These are phyloP conservation scores for Aphelinus certus DNA, from an alignment of 1,140 invertebrate genomes.

Conservation along the genomic window DNA sequence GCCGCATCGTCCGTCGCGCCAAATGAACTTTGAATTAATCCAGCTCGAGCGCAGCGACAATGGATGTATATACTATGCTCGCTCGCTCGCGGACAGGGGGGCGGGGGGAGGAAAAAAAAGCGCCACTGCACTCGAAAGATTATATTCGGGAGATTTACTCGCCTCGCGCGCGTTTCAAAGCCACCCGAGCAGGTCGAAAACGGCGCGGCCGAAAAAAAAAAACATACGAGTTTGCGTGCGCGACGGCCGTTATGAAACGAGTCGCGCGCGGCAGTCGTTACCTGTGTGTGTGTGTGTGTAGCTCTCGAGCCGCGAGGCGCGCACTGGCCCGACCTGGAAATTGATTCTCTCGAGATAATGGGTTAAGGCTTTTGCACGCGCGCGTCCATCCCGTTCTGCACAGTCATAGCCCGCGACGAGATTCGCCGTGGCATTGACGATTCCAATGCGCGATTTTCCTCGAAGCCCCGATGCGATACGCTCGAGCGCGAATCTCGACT, in stretches of 20 bases:
- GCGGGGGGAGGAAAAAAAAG: not conserved
- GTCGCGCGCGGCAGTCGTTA: not conserved
- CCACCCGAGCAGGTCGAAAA: too few relatives aligned
- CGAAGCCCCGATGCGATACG: not conserved
- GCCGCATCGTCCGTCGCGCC: too few relatives aligned
- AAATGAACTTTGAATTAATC: too few relatives aligned
- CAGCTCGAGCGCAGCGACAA: too few relatives aligned
- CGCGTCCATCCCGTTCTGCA: not conserved
- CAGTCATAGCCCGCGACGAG: not conserved
- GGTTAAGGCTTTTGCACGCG: conserved; percentile 11
- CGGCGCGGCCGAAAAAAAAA: not conserved
- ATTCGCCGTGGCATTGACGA: conserved; percentile 30
- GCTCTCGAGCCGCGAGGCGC: too few relatives aligned
- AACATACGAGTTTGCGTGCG: not conserved
- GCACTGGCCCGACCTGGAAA: not conserved
- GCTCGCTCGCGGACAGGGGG: too few relatives aligned
- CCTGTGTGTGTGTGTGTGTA: not conserved
- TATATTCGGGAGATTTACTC: too few relatives aligned
- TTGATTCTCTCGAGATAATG: conserved; percentile 24
- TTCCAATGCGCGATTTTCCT: conserved; percentile 17
- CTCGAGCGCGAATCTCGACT: conserved; percentile 13
- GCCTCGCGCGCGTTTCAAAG: too few relatives aligned
- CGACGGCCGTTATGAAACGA: conserved; percentile 5
- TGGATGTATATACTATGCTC: too few relatives aligned
- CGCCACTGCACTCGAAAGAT: too few relatives aligned